Evolutionary conservation across 2,888 invertebrate genomes (phyloP).

Genomic region (Ormyrus nitidulus): DNA sequence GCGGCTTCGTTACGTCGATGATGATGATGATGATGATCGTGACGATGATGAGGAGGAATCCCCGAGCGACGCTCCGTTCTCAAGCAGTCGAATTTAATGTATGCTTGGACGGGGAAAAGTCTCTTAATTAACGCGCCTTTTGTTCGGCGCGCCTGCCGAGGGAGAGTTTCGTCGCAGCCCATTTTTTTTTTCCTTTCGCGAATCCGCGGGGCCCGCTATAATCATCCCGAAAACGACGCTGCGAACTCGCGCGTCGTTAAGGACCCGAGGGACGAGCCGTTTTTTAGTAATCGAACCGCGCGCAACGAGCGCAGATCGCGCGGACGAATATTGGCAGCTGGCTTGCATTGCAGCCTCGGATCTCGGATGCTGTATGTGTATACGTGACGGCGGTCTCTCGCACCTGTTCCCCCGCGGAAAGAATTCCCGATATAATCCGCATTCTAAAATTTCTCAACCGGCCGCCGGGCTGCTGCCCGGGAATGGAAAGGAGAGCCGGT

Average conservation of each 20-base stretch:
- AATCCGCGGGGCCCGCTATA: too few species aligned
- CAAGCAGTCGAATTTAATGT: conserved; percentile 4
- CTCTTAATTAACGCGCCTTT: conserved; percentile 19
- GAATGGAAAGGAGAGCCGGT: conserved; percentile 40
- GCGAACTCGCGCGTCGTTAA: too few species aligned
- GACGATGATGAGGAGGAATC: neutral
- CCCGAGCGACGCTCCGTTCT: neutral
- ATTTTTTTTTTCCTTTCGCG: too few species aligned
- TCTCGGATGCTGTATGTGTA: neutral
- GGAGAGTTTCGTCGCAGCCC: neutral
- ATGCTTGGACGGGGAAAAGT: conserved; percentile 4
- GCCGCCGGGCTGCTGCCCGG: conserved; percentile 33
- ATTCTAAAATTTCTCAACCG: conserved; percentile 44
- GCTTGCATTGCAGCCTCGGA: neutral
- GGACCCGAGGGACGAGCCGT: neutral
- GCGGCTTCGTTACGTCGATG: conserved; percentile 2
- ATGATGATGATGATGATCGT: neutral
- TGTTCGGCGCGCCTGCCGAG: neutral
- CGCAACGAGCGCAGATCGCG: neutral
- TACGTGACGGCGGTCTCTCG: neutral
- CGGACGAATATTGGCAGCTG: neutral
- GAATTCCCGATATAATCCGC: neutral
- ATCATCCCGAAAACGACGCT: too few species aligned
- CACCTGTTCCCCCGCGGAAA: neutral
- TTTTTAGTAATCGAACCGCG: neutral